Evolutionary conservation across 2,888 invertebrate species (phyloP), one percentile per base, ranked within the genome.

Genomic region (Cephalotes varians): DNA sequence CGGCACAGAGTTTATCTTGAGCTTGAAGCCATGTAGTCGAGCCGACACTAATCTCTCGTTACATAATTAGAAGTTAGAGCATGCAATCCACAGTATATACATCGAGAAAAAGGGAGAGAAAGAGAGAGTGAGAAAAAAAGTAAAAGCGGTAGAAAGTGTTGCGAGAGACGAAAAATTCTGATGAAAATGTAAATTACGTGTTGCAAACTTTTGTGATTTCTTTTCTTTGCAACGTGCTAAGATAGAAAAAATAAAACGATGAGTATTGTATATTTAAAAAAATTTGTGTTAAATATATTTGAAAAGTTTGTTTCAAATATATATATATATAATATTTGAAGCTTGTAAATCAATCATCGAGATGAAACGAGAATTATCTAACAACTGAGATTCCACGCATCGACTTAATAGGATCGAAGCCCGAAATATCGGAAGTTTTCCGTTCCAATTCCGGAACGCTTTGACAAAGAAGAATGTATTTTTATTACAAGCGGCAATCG

Each of bases 31-130:
- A 65, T 31, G 54, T 54, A 67, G 25, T 31, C 21, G 31, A 77
- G 37, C 18, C 44, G 31, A 67, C 67, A 67, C 67, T 77, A 77
- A 77, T 77, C 67, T 67, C 40, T 77, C 54, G 18, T 44, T 67
- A 67, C 67, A 56, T 77, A 77, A 67, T 77, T 67, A 77, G 67
- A 67, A 67, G 67, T 77, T 67, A 77, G 54, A 77, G 25, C 25
- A 34, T 62, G 47, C 62, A 62, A 40, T 47, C 62, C 25, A 37
- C 15, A 10, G 37, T 64, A 51, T 31, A 72, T 51, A 64, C 51
- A 62, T n/a, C 18, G 12, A 76, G 49, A 51, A 10, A 25, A 18
- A 4, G 18, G 25, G 4, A 56, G 7, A 28, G 18, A 15, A 18
- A 31, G 25, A 49, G 18, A 2, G n/a, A 51, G 15, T 31, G 28